These are phyloP conservation scores for Oryzias sinensis DNA, from an alignment of 2,797 vertebrate genomes.

Conservation along the genomic window DNA sequence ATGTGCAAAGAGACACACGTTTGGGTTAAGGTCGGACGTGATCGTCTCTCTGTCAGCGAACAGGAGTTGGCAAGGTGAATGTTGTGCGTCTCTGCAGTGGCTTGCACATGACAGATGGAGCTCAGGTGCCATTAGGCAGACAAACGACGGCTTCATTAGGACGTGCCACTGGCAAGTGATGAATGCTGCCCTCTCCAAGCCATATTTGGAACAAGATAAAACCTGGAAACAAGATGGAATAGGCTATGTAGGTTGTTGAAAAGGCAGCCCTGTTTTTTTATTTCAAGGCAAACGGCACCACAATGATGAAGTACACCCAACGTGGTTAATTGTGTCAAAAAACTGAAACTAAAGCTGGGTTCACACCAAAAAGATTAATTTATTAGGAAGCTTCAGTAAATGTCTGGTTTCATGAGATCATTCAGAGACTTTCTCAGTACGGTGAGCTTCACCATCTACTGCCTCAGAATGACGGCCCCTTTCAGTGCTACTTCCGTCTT, in stretches of 20 bases:
- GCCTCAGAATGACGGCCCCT: too few relatives aligned
- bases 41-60: slow-evolving; percentile 40
- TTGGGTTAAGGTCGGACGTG: slow-evolving; percentile 43
- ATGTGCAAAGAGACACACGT: slow-evolving; percentile 20
- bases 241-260: slow-evolving; percentile 50
- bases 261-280: slow-evolving; percentile 37
- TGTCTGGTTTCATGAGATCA: too few relatives aligned
- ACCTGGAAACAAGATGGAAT: slow-evolving; percentile 40
- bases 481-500: too few relatives aligned
- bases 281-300: slow-evolving; percentile 20
- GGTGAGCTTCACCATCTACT: too few relatives aligned
- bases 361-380: background rate
- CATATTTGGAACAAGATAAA: slow-evolving; percentile 64
- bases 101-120: slow-evolving; percentile 74
- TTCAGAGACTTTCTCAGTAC: too few relatives aligned
- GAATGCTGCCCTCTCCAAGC: slow-evolving; percentile 63
- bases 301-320: slow-evolving; percentile 14
- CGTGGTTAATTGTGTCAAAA: slow-evolving; percentile 28
- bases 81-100: slow-evolving; percentile 43
- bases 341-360: slow-evolving; percentile 25
- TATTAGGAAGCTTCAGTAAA: too few relatives aligned
- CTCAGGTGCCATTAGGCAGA: slow-evolving; percentile 78
- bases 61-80: slow-evolving; percentile 71
- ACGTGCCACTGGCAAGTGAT: slow-evolving; percentile 69
- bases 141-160: slow-evolving; percentile 77